Evolutionary conservation across 1,140 invertebrate species (phyloP), one percentile per base, ranked within the genome.

Genomic region (Pogonomyrmex californicus): DNA sequence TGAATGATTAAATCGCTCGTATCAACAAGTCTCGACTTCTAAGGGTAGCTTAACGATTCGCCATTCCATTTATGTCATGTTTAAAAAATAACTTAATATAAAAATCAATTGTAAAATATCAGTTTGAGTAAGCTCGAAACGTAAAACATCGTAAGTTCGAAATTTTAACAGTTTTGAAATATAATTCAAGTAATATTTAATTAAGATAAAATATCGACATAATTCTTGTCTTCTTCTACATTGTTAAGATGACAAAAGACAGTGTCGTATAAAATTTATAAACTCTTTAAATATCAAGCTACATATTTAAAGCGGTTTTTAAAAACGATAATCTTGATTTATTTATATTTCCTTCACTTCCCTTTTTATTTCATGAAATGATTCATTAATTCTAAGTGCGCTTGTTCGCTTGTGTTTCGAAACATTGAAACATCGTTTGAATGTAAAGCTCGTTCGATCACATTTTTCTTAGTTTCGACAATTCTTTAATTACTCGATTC

Each of bases 251-350:
- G 41, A 47, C 44, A 41, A 30, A 66, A 66, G 23, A 47, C 41
- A 38, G 41, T 23, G 17, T 63, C 1, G 5, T n/a, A 30, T 30
- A 44, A 44, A 66, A 66, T 66, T 47, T 66, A 47, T 66, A 1
- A 30, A 44, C 41, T 38, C 17, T 56, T 73, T 73, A 54, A 54
- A 71, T 38, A 23, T 56, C 33, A 73, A 73, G 23, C 30, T 75
- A 6, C 5, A 68, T 75, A 41, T 58, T 51, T 71, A 36, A 71
- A 71, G 9, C 9, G 38, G 70, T 14, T 3, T 56, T 54, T 36
- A 38, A 33, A 41, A 41, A 75, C 58, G 23, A 75, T 75, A 30
- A 3, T 58, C 33, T 41, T 33, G 56, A n/a, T 66, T 17, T 36
- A 78, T 38, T 41, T 17, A 41, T n/a, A 65, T n/a, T 79, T 33